Percentiles rank a stretch among this genome's conserved stretches.
Evolutionary conservation across 1,140 invertebrate species (phyloP).

Genomic region (Drosophila ogumai): DNA sequence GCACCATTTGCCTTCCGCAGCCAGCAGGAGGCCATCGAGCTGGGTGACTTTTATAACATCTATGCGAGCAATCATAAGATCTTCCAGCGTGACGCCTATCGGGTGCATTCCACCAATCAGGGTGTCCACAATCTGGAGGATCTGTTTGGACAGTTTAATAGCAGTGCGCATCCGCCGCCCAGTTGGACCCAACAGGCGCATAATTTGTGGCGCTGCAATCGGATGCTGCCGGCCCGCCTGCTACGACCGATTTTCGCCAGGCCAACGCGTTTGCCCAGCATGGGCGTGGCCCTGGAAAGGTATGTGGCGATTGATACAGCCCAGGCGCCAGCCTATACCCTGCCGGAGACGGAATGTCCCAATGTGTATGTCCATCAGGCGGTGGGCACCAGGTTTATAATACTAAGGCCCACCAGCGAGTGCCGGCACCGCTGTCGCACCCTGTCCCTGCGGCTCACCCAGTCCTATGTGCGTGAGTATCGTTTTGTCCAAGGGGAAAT

Average conservation of each 20-base stretch:
- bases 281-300: conserved; percentile 88
- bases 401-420: conserved; percentile 88
- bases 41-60: conserved; percentile 84
- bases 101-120: conserved; percentile 85
- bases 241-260: conserved; percentile 88
- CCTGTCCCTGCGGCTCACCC: conserved; percentile 87
- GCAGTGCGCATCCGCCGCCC: conserved; percentile 16
- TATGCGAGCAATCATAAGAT: conserved; percentile 85
- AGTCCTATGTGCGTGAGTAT: conserved; percentile 89
- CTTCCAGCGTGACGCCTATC: conserved; percentile 86
- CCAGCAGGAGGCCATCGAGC: conserved; percentile 79
- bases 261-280: conserved; percentile 85
- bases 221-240: conserved; percentile 87
- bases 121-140: conserved; percentile 80
- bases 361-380: conserved; percentile 89
- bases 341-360: conserved; percentile 90
- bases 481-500: background rate
- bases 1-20: conserved; percentile 79
- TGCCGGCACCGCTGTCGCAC: conserved; percentile 87
- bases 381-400: conserved; percentile 87
- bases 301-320: conserved; percentile 89
- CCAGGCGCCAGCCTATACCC: conserved; percentile 86
- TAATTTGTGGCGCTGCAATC: conserved; percentile 88
- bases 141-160: conserved; percentile 79
- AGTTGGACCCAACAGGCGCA: conserved; percentile 54